Percentiles rank a stretch among this genome's conserved stretches.
Conservation (phyloP, 1,140 invertebrate genomes). For the Bombus huntii region DNA sequence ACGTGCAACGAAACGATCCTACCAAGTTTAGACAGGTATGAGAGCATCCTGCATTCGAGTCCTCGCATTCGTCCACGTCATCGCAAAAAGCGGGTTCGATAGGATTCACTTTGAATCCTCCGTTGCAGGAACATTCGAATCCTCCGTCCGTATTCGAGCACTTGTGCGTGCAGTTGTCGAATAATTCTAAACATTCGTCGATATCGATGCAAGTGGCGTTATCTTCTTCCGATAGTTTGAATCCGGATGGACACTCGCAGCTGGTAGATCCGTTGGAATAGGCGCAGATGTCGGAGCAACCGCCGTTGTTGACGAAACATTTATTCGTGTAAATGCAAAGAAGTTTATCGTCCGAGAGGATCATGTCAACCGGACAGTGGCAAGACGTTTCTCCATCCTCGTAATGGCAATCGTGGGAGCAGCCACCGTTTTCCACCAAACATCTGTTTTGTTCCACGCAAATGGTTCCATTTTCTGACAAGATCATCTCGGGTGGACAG, state of each 20-base stretch:
- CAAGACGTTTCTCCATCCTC: conserved; percentile 82
- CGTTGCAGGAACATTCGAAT: conserved; percentile 89
- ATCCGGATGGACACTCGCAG: conserved; percentile 81
- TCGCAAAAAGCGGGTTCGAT: conserved; percentile 65
- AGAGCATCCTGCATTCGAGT: conserved; percentile 83
- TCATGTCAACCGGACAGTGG: conserved; percentile 87
- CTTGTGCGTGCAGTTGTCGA: conserved; percentile 81
- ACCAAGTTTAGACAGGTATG: conserved; percentile 84
- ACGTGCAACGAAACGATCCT: conserved; percentile 83
- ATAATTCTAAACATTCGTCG: conserved; percentile 83
- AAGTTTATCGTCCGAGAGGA: conserved; percentile 76
- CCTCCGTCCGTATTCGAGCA: conserved; percentile 89
- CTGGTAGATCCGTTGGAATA: conserved; percentile 65
- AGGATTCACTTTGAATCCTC: conserved; percentile 84
- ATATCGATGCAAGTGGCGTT: conserved; percentile 80
- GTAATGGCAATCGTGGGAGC: conserved; percentile 82
- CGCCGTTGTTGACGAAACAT: conserved; percentile 87
- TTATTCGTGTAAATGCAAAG: conserved; percentile 85
- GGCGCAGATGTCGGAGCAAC: conserved; percentile 77
- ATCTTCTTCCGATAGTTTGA: conserved; percentile 67
- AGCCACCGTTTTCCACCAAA: conserved; percentile 82
- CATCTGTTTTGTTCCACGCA: conserved; percentile 86
- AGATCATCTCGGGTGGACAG: conserved; percentile 80
- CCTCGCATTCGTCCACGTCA: conserved; percentile 82
- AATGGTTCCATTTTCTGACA: conserved; percentile 80